Conservation (phyloP, 2,113 vertebrate species). For the Mesocricetus auratus region DNA sequence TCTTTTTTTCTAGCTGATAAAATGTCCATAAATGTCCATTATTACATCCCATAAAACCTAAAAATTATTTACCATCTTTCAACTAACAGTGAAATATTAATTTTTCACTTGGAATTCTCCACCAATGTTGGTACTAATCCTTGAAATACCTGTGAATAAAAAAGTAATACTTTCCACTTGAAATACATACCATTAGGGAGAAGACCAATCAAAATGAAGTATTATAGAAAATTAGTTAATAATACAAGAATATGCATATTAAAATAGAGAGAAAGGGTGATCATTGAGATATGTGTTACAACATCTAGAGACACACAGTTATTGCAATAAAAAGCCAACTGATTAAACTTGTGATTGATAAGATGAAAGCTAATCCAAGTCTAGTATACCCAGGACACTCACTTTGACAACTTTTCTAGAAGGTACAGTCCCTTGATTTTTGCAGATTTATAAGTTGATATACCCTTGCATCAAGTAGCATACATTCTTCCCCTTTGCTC, state of each 20-base stretch:
- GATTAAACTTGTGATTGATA: neutral
- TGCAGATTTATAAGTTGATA: neutral
- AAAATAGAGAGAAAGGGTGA: neutral
- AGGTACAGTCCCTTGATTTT: neutral
- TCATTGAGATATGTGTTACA: neutral
- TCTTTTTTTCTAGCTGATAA: neutral
- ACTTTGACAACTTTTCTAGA: neutral
- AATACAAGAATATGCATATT: neutral
- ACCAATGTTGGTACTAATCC: neutral
- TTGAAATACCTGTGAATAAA: neutral
- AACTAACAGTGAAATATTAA: neutral
- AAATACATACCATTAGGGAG: neutral
- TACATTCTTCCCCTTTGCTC: neutral
- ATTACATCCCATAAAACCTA: neutral
- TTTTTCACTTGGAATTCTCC: constrained; percentile 2
- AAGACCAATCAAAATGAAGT: neutral
- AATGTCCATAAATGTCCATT: neutral
- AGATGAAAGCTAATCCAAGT: neutral
- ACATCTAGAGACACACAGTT: neutral
- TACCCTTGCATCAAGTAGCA: neutral
- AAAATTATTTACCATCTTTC: neutral
- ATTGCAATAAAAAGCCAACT: neutral
- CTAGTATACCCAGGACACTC: neutral
- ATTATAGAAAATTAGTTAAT: neutral
- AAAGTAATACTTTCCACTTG: neutral